Percentiles rank a stretch among this genome's conserved stretches.
Conservation (phyloP, 2,797 vertebrate genomes). For the Psittacula derbiana region DNA sequence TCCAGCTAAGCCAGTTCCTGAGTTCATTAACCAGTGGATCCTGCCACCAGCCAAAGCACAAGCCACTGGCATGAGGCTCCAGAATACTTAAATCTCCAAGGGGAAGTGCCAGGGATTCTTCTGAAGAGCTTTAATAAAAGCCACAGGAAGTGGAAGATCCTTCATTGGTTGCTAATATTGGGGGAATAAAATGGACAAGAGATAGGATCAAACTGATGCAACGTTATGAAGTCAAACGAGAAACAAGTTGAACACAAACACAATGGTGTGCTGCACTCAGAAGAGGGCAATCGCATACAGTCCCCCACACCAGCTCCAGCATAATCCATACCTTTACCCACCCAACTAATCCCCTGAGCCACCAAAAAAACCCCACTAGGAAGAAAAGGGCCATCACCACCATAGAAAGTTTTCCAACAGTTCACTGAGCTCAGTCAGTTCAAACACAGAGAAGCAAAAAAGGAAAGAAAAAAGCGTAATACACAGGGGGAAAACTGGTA, state of each 20-base stretch:
- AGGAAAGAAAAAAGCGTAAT: not conserved
- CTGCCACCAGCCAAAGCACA: constrained; percentile 36
- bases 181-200: not conserved
- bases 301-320: not conserved
- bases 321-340: not conserved
- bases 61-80: constrained; percentile 56
- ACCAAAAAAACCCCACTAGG: not conserved
- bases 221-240: not conserved
- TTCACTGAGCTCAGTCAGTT: not conserved
- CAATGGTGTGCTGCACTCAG: not conserved
- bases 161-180: not conserved
- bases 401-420: not conserved
- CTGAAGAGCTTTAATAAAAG: constrained; percentile 13
- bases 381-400: not conserved
- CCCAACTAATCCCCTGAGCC: not conserved
- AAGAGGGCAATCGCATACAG: not conserved
- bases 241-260: not conserved
- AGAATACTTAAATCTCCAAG: not conserved
- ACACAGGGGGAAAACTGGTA: not conserved
- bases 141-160: constrained; percentile 38
- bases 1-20: constrained; percentile 37
- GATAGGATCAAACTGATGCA: constrained; percentile 14
- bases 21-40: constrained; percentile 39
- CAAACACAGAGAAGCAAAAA: not conserved
- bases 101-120: constrained; percentile 69